Base-by-base conservation (phyloP, 2,797 vertebrate species). In the Protonibea diacanthus region DNA sequence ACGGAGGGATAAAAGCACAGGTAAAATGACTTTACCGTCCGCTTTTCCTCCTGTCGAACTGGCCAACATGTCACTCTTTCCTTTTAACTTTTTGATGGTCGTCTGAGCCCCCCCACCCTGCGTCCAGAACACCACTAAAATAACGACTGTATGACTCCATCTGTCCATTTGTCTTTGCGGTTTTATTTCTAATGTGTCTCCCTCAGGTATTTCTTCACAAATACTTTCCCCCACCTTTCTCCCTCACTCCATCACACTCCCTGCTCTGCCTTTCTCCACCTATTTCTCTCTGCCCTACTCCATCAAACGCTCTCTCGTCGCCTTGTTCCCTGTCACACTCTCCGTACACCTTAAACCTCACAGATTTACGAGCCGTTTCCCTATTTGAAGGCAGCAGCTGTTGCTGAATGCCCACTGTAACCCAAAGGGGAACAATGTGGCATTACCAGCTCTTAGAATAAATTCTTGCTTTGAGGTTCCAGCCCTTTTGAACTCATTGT, bases 281-380 rank as follows among this genome's bases (percentile, higher is more conserved):
- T 71, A 62, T 74, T 78, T 76, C 57, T 62, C 65, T 33, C 61
- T 53, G 18, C 10, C 51, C 17, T 49, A 3, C 40, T 82, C 52
- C 27, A 64, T 81, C 64, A 61, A 55, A 79, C 33, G 3, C 57
- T 62, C 49, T 40, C 66, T 81, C 71, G 49, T 71, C 27, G 17
- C 67, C 81, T 82, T 78, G 70, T 70, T 83, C 78, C 83, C 76
- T 47, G 71, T 86, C 84, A 73, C 74, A 71, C 63, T 83, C 81
- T 69, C 62, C 59, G 5, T 42, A 55, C 65, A 48, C 68, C 61
- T 62, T 40, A 21, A 58, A 76, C 42, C 62, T 57, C 40, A 17
- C 21, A 80, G 73, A 92, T 94, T 94, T 93, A 94, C 65, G 85
- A 91, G 76, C 87, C 85, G 84, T 89, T 93, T 84, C 84, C 78